Evolutionary conservation across 2,797 vertebrate species (phyloP).

Genomic region (Margarornis squamiger): DNA sequence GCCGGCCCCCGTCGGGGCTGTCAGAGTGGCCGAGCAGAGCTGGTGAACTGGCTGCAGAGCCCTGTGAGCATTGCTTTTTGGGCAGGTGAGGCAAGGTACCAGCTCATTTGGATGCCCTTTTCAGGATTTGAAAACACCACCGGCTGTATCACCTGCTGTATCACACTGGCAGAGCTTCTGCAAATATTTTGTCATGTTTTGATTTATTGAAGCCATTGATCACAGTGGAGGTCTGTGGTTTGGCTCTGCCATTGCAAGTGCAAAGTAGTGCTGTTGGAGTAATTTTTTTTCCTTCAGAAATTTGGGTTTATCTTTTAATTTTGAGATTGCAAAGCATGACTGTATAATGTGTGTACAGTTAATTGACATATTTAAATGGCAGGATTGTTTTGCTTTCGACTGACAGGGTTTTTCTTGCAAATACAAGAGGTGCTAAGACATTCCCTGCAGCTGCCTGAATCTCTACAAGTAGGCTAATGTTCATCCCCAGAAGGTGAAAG

Average conservation of each 20-base stretch:
- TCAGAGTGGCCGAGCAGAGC: background rate
- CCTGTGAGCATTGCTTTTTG: background rate
- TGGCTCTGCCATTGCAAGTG: background rate
- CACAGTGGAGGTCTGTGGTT: background rate
- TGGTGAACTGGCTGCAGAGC: background rate
- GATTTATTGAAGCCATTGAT: background rate
- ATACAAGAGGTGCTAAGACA: constrained; percentile 11
- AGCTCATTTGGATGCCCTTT: background rate
- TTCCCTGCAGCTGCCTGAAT: constrained; percentile 23
- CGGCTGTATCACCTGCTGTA: background rate
- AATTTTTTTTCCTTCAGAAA: background rate
- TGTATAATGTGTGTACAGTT: background rate
- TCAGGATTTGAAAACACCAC: background rate
- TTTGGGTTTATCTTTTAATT: background rate
- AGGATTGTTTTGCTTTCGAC: background rate
- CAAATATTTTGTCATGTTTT: background rate
- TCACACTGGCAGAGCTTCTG: background rate
- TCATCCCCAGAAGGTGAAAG: constrained; percentile 31
- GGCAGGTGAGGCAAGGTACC: background rate
- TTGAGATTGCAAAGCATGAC: background rate
- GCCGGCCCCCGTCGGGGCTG: background rate
- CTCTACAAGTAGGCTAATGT: constrained; percentile 24
- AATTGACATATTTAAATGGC: background rate
- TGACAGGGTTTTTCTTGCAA: background rate
- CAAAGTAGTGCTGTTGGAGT: background rate